Percentiles rank a stretch among this genome's conserved stretches.
Evolutionary conservation across 2,888 invertebrate genomes (phyloP).

Genomic region (Neoaliturus tenellus): DNA sequence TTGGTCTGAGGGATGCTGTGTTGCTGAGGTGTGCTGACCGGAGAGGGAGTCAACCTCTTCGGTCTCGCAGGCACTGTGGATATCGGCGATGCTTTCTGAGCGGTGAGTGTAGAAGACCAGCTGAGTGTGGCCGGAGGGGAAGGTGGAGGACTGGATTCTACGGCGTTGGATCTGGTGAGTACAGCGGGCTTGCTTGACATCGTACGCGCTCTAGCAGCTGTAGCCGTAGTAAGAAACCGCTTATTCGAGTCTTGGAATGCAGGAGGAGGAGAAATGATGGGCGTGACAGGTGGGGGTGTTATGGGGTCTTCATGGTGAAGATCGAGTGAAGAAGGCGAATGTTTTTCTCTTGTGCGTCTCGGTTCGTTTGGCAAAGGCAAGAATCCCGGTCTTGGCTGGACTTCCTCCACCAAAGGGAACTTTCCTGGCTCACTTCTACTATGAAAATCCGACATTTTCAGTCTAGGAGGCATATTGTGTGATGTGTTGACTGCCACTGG

Average conservation of each 20-base stretch:
- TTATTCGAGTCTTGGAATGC: slow-evolving; percentile 79
- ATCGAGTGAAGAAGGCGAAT: slow-evolving; percentile 61
- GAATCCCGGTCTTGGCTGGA: slow-evolving; percentile 68
- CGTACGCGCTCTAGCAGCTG: slow-evolving; percentile 67
- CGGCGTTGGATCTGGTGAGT: slow-evolving; percentile 73
- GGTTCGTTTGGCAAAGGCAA: slow-evolving; percentile 70
- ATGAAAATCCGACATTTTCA: slow-evolving; percentile 75
- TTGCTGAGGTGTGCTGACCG: slow-evolving; percentile 64
- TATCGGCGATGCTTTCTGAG: slow-evolving; percentile 64
- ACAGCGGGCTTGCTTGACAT: slow-evolving; percentile 72
- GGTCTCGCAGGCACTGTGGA: slow-evolving; percentile 68
- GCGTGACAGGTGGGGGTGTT: slow-evolving; percentile 81
- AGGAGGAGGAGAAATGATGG: slow-evolving; percentile 82
- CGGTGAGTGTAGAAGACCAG: slow-evolving; percentile 68
- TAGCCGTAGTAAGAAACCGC: slow-evolving; percentile 58
- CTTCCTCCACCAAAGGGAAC: slow-evolving; percentile 57
- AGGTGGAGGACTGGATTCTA: slow-evolving; percentile 75
- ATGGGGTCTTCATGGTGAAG: slow-evolving; percentile 68
- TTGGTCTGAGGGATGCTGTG: slow-evolving; percentile 73
- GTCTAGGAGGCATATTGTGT: slow-evolving; percentile 68
- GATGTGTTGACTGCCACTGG: not conserved
- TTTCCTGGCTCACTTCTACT: slow-evolving; percentile 71
- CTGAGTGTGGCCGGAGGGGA: slow-evolving; percentile 72
- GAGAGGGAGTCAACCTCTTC: slow-evolving; percentile 67
- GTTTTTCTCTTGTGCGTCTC: slow-evolving; percentile 68